Base-by-base conservation (phyloP, 1,140 invertebrate species). In the Physella acuta region DNA sequence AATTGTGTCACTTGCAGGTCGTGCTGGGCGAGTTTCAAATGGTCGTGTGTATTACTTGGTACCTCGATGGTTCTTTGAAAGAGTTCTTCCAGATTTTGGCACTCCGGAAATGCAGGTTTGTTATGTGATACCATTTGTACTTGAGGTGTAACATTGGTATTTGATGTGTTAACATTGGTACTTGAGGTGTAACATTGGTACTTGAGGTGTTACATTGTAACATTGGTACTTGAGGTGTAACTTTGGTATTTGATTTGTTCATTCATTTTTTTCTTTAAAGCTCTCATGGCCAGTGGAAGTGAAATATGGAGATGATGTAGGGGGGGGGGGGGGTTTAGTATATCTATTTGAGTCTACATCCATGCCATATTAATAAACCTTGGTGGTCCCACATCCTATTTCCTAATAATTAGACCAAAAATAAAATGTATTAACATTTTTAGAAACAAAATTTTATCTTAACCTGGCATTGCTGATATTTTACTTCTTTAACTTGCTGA, bases 21-120 rank as follows among this genome's bases (percentile, higher is more conserved):
- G 96, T 73, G 92, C 93, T 64, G 96, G 96, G 16, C 89, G 96
- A 72, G 90, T 96, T 0, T 88, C 90, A 44, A 88, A 91, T 78
- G 95, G 96, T 0, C 87, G 92, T 75, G 93, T 95, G 2, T 98
- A 95, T 81, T 87, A 95, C 58, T 86, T 98, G 73, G 89, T 99
- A 0, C 85, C 89, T 1, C 87, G 88, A 70, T 56, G 81, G 5
- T 93, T 95, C 81, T 98, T 92, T 82, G 78, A 88, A 33, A 64
- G 72, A 11, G 63, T 67, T 64, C 68, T 85, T 31, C 75, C 71
- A n/a, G 76, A 83, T 20, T 81, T 79, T 74, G 74, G 82, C 24
- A 74, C 77, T 31, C 84, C 84, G 39, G 82, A 85, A 67, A 85
- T 85, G 82, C 81, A 81, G 78, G 81, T 81, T 30, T 1, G 53